Percentiles rank a stretch among this genome's conserved stretches.
Evolutionary conservation across 2,113 vertebrate species (phyloP).

Genomic region (Protobothrops flavoviridis): DNA sequence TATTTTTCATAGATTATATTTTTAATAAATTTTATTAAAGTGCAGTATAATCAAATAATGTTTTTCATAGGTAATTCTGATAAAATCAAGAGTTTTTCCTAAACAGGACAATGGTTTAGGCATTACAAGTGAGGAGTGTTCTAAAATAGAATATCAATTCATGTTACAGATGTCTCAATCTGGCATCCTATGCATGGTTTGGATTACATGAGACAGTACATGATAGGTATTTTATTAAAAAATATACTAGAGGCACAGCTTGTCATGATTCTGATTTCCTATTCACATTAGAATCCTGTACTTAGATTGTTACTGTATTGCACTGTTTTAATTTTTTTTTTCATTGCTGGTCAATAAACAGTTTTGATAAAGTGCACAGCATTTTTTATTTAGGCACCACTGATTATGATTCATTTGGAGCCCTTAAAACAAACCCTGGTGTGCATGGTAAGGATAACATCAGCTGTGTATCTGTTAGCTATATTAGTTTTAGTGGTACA

Average conservation of each 20-base stretch:
- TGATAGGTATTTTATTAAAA: not conserved
- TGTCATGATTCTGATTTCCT: not conserved
- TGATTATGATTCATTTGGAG: not conserved
- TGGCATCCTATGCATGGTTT: not conserved
- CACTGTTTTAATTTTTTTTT: not conserved
- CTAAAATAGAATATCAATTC: not conserved
- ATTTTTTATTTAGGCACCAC: not conserved
- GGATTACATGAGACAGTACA: not conserved
- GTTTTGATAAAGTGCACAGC: not conserved
- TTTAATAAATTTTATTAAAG: not conserved
- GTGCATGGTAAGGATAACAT: not conserved
- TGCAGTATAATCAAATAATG: not conserved
- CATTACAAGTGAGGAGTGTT: not conserved
- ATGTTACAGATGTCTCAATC: not conserved
- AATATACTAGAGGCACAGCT: not conserved
- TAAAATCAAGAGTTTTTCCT: not conserved
- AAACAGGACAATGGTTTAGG: not conserved
- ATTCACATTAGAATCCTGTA: not conserved
- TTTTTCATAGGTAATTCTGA: not conserved
- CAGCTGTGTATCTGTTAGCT: not conserved
- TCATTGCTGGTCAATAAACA: slow-evolving; percentile 10
- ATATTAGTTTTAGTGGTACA: accelerated
- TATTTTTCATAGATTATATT: not conserved
- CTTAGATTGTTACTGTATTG: not conserved
- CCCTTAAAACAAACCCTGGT: not conserved